These are phyloP conservation scores for Gymnocephalus cernua DNA, from an alignment of 2,113 vertebrate genomes.

Conservation along the genomic window DNA sequence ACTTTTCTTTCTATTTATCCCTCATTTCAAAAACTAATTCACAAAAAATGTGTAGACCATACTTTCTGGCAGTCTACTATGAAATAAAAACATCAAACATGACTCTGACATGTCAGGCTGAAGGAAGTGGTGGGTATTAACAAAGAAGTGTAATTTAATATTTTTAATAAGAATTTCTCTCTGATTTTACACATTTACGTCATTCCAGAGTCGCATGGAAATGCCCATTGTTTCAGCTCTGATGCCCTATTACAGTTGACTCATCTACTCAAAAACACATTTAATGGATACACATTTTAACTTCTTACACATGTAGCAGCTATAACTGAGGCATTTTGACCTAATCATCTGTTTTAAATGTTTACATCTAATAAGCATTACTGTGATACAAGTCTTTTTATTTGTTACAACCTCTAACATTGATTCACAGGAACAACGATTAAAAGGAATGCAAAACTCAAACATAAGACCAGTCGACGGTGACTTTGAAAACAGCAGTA, in stretches of 20 bases:
- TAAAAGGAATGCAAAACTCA: constrained; percentile 54
- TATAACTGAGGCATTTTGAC: not conserved
- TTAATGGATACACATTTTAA: constrained; percentile 17
- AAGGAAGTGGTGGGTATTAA: constrained; percentile 60
- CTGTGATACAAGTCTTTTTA: not conserved
- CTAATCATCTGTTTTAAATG: not conserved
- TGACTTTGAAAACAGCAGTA: constrained; percentile 59
- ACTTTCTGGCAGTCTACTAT: not conserved
- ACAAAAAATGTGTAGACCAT: not conserved
- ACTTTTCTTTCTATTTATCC: not conserved
- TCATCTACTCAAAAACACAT: constrained; percentile 20
- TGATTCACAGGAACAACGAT: constrained; percentile 5
- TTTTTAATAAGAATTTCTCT: constrained; percentile 8
- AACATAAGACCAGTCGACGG: constrained; percentile 40
- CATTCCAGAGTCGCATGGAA: not conserved
- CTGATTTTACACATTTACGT: not conserved
- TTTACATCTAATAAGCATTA: not conserved
- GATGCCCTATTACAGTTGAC: not conserved
- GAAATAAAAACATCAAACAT: constrained; percentile 22
- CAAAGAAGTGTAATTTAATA: constrained; percentile 6
- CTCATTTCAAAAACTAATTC: not conserved
- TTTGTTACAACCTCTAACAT: constrained; percentile 1
- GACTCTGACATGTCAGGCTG: constrained; percentile 26
- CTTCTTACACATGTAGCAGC: constrained; percentile 3
- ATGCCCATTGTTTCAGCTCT: not conserved